phyloP scores from a whole-genome alignment of 2,113 vertebrate genomes.

The Lycocorax pyrrhopterus region DNA sequence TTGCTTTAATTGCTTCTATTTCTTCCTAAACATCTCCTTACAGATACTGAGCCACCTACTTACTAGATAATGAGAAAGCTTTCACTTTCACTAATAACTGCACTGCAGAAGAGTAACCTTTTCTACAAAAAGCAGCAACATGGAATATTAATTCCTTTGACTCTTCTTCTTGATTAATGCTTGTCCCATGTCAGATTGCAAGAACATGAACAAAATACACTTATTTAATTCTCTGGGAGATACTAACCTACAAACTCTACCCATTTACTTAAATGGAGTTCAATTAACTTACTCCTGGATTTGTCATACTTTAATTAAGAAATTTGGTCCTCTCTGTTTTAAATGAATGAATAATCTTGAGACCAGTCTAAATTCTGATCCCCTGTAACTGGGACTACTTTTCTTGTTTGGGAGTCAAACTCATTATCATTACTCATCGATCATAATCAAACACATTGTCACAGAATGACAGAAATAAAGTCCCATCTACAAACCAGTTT shows the following conservation, averaged over 20 bases:
- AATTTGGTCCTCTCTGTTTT: background rate
- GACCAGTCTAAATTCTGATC: background rate
- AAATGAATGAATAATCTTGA: background rate
- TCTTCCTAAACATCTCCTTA: slow-evolving; percentile 4
- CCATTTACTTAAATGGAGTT: background rate
- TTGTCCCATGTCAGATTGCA: background rate
- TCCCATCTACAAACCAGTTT: background rate
- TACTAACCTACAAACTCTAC: background rate
- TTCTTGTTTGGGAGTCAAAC: background rate
- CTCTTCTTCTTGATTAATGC: background rate
- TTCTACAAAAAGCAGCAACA: background rate
- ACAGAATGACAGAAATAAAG: background rate
- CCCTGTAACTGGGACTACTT: background rate
- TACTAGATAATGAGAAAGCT: background rate
- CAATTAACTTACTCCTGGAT: background rate
- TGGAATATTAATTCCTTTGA: background rate
- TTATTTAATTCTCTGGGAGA: background rate
- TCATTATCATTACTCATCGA: background rate
- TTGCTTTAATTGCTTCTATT: slow-evolving; percentile 13
- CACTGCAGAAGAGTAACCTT: background rate
- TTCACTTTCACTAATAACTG: background rate
- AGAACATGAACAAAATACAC: background rate
- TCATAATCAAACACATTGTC: background rate
- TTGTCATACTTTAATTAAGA: background rate
- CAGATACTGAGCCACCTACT: background rate